phyloP scores from a whole-genome alignment of 2,113 vertebrate species.

The Pygoscelis adeliae region DNA sequence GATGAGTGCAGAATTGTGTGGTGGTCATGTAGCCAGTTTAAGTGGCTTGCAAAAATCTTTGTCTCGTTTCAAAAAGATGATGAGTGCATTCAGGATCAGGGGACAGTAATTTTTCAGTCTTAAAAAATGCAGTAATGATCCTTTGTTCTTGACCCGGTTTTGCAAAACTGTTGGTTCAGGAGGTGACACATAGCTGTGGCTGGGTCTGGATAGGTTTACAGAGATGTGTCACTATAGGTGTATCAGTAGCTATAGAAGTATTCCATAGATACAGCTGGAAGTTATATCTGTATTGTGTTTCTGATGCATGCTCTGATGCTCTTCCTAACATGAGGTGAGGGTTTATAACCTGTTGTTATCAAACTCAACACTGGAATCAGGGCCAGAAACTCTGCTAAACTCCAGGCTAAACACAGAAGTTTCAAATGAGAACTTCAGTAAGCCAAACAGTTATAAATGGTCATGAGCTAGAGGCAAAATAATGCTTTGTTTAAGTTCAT shows the following conservation, averaged over 20 bases:
- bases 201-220: background rate
- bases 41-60: background rate
- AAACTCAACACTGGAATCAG: background rate
- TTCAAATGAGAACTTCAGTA: background rate
- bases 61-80: background rate
- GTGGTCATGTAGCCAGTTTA: background rate
- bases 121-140: background rate
- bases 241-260: background rate
- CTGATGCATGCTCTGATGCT: background rate
- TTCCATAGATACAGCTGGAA: background rate
- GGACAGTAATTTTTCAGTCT: background rate
- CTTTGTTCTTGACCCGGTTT: background rate
- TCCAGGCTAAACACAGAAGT: background rate
- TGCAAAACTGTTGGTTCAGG: background rate
- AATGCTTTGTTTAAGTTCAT: background rate
- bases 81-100: background rate
- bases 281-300: background rate
- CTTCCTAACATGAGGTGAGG: background rate
- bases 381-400: background rate
- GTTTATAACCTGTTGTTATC: background rate
- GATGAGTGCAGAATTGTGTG: background rate
- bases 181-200: background rate
- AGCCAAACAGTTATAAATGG: background rate
- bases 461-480: background rate
- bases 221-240: background rate